A percentile compares a stretch with the other conserved stretches of the same genome.
phyloP scores from a whole-genome alignment of 1,140 invertebrate genomes.

The Hyles euphorbiae region DNA sequence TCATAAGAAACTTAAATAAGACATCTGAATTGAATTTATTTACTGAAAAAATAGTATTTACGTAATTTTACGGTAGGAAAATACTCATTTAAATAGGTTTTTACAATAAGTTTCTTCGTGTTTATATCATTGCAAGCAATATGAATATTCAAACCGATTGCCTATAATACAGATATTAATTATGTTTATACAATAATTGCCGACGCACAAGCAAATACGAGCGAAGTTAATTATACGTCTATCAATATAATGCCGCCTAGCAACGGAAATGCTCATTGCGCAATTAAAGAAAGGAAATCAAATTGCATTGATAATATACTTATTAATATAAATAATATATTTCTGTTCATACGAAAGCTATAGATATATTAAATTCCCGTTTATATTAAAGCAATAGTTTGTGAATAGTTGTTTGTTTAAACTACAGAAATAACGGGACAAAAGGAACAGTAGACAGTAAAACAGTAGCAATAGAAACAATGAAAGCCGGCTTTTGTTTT shows the following conservation, averaged over 20 bases:
- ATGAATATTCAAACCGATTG: no score
- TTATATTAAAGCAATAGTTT: no score
- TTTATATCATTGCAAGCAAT: no score
- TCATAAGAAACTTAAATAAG: no score
- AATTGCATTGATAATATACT: not conserved
- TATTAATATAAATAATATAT: not conserved
- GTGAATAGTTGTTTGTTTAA: not conserved
- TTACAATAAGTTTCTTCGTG: no score
- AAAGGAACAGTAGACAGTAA: slow-evolving; percentile 15
- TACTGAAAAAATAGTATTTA: no score
- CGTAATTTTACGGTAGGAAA: no score
- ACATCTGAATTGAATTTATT: no score
- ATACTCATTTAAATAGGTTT: no score
- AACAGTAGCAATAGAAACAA: slow-evolving; percentile 29
- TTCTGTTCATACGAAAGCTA: no score
- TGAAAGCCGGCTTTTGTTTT: slow-evolving; percentile 27
- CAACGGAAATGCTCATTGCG: not conserved
- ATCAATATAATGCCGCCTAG: not conserved
- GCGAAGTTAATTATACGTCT: not conserved
- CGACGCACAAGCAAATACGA: not conserved
- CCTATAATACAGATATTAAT: not conserved
- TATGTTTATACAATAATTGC: not conserved
- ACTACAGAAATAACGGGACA: slow-evolving; percentile 2
- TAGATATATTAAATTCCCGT: no score
- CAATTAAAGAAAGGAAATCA: slow-evolving; percentile 7